Base-by-base conservation (phyloP, 2,113 vertebrate species). In the Phocoena sinus region DNA sequence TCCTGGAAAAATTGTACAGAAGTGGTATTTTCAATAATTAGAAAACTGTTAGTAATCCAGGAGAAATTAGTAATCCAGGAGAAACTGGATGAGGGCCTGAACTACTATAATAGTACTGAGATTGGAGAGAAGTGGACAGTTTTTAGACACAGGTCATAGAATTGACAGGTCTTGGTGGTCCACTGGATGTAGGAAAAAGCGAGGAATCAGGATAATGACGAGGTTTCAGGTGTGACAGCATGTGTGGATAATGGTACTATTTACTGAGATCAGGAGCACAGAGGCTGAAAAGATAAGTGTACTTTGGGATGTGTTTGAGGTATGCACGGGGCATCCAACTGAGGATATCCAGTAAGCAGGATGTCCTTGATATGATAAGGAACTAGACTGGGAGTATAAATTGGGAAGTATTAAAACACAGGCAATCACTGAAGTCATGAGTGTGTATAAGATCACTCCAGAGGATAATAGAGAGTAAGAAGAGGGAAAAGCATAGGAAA, bases 1-100 rank as follows among this genome's bases (percentile, higher is more conserved):
- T 60, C 38, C 8, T 91, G 62, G 50, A 36, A 81, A 85, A 89
- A 36, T 15, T 41, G 3, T 33, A 74, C 2, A 65, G 21, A 81
- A 73, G 20, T 80, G 18, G 3, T 53, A 92, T 90, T 96, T 94
- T 96, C 9, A 80, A 71, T 58, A 83, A 76, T 73, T 79, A 96
- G 50, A 94, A 93, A 93, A 89, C 4, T 50, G 25, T 21, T 89
- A 12, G 18, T 53, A 36, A 95, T 63, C 4, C 9, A 89, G 41
- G 21, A 91, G 44, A 96, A 83, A 92, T 50, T 21, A 89, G 18
- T 58, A 36, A 95, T 63, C 4, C 10, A 92, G 41, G 21, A 91
- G 44, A 96, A 83, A 92, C 1, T 31, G 21, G 38, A 79, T 53
- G 18, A 87, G 33, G 12, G 2, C 5, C 28, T 44, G 9, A 94